Evolutionary conservation across 2,113 vertebrate species (phyloP).

Genomic region (Perognathus longimembris): DNA sequence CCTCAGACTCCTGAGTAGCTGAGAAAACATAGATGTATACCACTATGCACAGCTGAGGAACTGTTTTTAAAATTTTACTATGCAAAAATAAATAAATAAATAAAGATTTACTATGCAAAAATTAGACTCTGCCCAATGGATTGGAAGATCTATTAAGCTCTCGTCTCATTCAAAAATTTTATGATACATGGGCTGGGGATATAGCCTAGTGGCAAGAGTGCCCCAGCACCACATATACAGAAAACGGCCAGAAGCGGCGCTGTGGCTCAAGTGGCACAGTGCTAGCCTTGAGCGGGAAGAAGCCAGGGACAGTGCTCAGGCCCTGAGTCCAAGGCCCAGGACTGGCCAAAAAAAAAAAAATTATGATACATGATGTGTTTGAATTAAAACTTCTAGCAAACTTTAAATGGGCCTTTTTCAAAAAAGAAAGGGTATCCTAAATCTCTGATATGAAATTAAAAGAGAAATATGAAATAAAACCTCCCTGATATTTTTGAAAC

Average conservation of each 20-base stretch:
- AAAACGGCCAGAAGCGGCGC: too few species aligned
- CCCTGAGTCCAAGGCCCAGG: too few species aligned
- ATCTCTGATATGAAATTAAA: conserved; percentile 10
- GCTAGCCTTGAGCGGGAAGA: too few species aligned
- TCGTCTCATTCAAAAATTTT: neutral
- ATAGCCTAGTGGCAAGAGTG: too few species aligned
- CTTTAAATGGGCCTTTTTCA: conserved; percentile 33
- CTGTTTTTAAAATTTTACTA: neutral
- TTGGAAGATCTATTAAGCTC: neutral
- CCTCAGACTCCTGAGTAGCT: neutral
- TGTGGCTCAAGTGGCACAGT: too few species aligned
- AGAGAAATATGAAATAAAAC: conserved; percentile 46
- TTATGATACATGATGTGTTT: neutral
- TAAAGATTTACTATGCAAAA: neutral
- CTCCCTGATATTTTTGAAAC: neutral
- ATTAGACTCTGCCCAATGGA: conserved; percentile 74
- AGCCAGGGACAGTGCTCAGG: too few species aligned
- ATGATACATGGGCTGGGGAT: neutral
- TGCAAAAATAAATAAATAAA: too few species aligned
- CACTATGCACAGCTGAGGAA: neutral
- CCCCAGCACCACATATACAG: too few species aligned
- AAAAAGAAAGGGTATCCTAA: conserved; percentile 14
- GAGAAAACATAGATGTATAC: neutral
- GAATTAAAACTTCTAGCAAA: neutral
- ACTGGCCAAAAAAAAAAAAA: too few species aligned